Percentiles rank a stretch among this genome's conserved stretches.
phyloP scores from a whole-genome alignment of 2,113 vertebrate genomes.

The Cyanistes caeruleus region DNA sequence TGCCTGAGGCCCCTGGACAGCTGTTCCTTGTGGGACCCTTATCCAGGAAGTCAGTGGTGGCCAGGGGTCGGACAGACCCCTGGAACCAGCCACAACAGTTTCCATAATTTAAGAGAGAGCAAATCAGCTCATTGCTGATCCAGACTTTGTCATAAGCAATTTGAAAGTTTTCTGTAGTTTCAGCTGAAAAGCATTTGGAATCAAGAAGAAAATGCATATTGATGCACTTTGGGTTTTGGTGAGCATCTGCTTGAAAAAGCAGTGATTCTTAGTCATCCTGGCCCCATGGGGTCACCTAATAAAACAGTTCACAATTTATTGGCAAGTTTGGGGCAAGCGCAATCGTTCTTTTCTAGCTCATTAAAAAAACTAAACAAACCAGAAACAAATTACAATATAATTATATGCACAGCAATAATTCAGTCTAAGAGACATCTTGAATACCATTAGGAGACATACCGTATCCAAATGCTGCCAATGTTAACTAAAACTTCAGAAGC shows the following conservation, averaged over 20 bases:
- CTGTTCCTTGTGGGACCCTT: too few species aligned
- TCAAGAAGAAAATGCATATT: background rate
- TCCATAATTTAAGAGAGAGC: background rate
- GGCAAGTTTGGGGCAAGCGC: background rate
- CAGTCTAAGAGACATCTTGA: background rate
- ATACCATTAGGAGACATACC: background rate
- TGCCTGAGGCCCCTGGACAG: too few species aligned
- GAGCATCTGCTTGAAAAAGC: background rate
- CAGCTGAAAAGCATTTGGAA: background rate
- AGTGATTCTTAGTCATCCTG: background rate
- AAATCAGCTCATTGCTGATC: background rate
- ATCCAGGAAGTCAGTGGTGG: too few species aligned
- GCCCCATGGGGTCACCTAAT: background rate
- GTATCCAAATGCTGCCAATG: background rate
- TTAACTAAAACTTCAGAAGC: constrained; percentile 21
- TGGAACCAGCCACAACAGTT: background rate
- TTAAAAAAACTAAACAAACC: background rate
- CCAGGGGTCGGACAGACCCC: too few species aligned
- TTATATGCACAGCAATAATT: background rate
- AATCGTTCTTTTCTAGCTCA: background rate
- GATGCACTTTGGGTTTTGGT: background rate
- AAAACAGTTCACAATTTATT: background rate
- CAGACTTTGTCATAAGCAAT: background rate
- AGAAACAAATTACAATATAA: background rate
- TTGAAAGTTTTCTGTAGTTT: background rate